Conservation (phyloP, 2,888 invertebrate species). For the Xanthia togata region DNA sequence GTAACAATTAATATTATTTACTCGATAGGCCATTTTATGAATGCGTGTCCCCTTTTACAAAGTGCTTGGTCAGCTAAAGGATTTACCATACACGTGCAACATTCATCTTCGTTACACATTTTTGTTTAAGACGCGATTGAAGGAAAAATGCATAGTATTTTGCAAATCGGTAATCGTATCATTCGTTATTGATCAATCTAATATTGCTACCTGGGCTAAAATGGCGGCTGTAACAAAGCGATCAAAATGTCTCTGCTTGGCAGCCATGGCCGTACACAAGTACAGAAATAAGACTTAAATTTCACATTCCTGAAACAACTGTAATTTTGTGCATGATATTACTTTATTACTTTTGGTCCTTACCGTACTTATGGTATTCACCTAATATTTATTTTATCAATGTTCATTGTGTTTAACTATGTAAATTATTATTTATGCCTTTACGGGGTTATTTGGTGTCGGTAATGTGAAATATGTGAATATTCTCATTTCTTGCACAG, state of each 20-base stretch:
- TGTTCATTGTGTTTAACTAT: slow-evolving; percentile 40
- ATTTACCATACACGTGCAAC: slow-evolving; percentile 82
- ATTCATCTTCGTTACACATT: slow-evolving; percentile 78
- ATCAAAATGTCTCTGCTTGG: slow-evolving; percentile 44
- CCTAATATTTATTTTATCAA: slow-evolving; percentile 17
- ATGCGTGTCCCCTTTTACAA: slow-evolving; percentile 86
- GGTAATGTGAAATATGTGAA: slow-evolving; percentile 60
- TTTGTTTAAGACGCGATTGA: slow-evolving; percentile 58
- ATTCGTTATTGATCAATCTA: slow-evolving; percentile 58
- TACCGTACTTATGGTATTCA: slow-evolving; percentile 14
- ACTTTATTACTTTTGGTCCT: slow-evolving; percentile 38
- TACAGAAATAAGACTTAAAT: slow-evolving; percentile 8
- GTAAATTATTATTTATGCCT: slow-evolving; percentile 47
- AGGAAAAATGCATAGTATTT: slow-evolving; percentile 60
- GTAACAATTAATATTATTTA: slow-evolving; percentile 90
- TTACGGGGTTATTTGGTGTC: slow-evolving; percentile 61
- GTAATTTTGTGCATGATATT: slow-evolving; percentile 69
- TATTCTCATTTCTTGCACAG: slow-evolving; percentile 45
- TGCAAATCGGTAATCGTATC: slow-evolving; percentile 68
- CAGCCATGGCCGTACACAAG: slow-evolving; percentile 51
- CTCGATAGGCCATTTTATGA: slow-evolving; percentile 84
- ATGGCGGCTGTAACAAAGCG: slow-evolving; percentile 75
- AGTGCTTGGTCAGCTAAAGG: slow-evolving; percentile 85
- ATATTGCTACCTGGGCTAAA: slow-evolving; percentile 66
- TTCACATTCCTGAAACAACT: slow-evolving; percentile 33